These are phyloP conservation scores for Nomada ferruginata DNA, from an alignment of 2,888 invertebrate genomes.

Conservation along the genomic window DNA sequence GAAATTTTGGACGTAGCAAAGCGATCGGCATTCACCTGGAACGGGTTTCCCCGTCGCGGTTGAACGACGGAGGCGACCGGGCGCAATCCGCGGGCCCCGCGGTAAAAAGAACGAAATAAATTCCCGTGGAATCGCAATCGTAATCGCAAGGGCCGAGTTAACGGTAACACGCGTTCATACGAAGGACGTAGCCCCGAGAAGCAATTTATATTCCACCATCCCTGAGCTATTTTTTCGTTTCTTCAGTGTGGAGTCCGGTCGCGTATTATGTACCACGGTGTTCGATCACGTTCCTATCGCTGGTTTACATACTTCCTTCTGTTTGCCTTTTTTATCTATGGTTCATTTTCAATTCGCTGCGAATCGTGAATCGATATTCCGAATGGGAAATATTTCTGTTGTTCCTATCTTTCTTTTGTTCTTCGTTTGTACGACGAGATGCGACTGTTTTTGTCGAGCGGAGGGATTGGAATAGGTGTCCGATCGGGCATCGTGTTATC, in stretches of 20 bases:
- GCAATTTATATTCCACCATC: slow-evolving; percentile 56
- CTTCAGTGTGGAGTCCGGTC: background rate
- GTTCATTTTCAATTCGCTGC: background rate
- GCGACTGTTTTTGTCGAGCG: slow-evolving; percentile 11
- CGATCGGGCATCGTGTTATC: background rate
- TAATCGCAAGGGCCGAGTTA: slow-evolving; percentile 68
- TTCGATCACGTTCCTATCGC: slow-evolving; percentile 43
- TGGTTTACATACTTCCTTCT: slow-evolving; percentile 16
- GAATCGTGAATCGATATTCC: slow-evolving; percentile 3
- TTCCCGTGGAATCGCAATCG: slow-evolving; percentile 37
- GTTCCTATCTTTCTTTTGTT: no score
- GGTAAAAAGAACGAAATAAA: slow-evolving; percentile 64
- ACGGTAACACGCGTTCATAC: slow-evolving; percentile 66
- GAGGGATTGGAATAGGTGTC: background rate
- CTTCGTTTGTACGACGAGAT: background rate
- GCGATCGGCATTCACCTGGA: slow-evolving; percentile 36
- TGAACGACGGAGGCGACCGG: slow-evolving; percentile 68
- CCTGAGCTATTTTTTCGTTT: background rate
- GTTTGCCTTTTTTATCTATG: background rate
- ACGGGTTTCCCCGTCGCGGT: slow-evolving; percentile 69
- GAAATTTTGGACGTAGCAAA: no score
- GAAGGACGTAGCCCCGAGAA: slow-evolving; percentile 64
- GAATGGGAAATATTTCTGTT: background rate
- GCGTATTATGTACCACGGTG: slow-evolving; percentile 27
- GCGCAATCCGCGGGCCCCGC: slow-evolving; percentile 54